Evolutionary conservation across 1,140 invertebrate genomes (phyloP), one percentile per base, ranked within the genome.

Genomic region (Whitmania pigra): DNA sequence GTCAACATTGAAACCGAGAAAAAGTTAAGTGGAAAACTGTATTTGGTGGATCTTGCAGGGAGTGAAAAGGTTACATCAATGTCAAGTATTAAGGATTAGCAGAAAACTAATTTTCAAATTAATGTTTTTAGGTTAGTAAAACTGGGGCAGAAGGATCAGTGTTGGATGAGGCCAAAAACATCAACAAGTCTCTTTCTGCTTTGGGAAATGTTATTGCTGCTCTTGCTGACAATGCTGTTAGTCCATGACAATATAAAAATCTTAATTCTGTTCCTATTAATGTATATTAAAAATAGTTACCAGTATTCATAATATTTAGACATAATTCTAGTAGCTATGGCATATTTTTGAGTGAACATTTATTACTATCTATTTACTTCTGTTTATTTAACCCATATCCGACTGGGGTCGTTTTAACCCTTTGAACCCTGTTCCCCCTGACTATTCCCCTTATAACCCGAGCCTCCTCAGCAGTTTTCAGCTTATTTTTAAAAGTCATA

Each of bases 1-100:
- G 96, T 99, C 84, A 97, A 99, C 85, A 86, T 97, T 79, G 94
- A 97, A 84, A 98, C 96, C 81, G 93, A 99, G 84, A 99, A 99
- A 84, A 99, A 99, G 84, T 85, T 99, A 7, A 94, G 79, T 73
- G 97, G 96, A 75, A 99, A 99, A 85, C 84, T 99, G 31, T 99
- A 99, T 85, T 86, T 99, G 75, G 97, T 99, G 15, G 97, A 99
- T 89, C 90, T 99, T 83, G 97, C 97, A 80, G 97, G 97, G 84
- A 96, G 93, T 79, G 97, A 99, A 85, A 99, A 99, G 86, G 94
- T 94, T 79, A 79, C 76, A 75, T 20, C 6, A 55, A 71, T 55
- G 43, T 4, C 43, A 40, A 43, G 25, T 63, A 27, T 49, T 49
- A 49, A 49, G 31, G 43, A 49, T 49, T 49, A 49, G 15, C 43